Conservation (phyloP, 1,140 invertebrate species). For the Solenopsis invicta region DNA sequence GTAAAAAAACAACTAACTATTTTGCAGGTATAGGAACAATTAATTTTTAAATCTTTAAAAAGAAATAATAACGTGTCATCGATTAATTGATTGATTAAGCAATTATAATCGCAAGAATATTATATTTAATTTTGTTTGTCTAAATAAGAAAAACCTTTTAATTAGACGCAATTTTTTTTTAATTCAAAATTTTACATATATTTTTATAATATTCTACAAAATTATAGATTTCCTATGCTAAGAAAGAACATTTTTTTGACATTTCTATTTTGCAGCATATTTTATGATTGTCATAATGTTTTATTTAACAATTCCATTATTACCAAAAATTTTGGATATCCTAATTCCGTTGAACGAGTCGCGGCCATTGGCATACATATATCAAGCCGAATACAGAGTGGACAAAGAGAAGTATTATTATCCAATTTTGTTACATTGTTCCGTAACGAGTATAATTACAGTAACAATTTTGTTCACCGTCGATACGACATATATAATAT, state of each 20-base stretch:
- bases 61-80: neutral
- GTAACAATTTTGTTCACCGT: conserved; percentile 25
- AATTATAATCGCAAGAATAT: neutral
- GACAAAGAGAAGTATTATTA: conserved; percentile 64
- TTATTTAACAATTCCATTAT: conserved; percentile 41
- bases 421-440: conserved; percentile 33
- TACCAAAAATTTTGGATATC: conserved; percentile 50
- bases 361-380: conserved; percentile 25
- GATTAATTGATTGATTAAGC: neutral
- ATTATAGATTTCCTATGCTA: neutral
- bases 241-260: neutral
- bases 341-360: conserved; percentile 61
- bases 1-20: conserved; percentile 27
- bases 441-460: neutral
- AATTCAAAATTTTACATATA: neutral
- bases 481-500: conserved; percentile 29
- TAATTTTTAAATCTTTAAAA: neutral
- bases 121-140: neutral
- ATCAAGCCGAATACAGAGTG: conserved; percentile 55
- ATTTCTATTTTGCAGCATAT: conserved; percentile 4
- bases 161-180: neutral
- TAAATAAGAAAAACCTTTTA: neutral
- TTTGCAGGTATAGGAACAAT: conserved; percentile 11
- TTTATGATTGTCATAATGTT: neutral
- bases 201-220: neutral